These are phyloP conservation scores for Triplophysa dalaica DNA, from an alignment of 2,113 vertebrate genomes.

Conservation along the genomic window DNA sequence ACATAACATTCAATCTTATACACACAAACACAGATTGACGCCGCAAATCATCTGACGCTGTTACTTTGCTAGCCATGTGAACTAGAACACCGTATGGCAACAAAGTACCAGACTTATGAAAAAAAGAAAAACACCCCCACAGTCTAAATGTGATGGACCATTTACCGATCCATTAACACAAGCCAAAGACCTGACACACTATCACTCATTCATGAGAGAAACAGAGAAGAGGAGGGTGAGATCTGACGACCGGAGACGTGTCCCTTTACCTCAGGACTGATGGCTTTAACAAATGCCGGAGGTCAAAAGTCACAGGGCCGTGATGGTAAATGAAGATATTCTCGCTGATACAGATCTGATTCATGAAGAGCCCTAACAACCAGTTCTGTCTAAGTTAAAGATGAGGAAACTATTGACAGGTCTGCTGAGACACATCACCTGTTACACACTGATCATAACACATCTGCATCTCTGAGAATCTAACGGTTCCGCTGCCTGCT, in stretches of 20 bases:
- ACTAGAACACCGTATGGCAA: too few relatives aligned
- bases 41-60: too few relatives aligned
- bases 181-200: constrained; percentile 38
- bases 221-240: background rate
- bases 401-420: background rate
- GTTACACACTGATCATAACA: background rate
- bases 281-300: constrained; percentile 45
- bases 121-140: background rate
- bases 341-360: constrained; percentile 31
- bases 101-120: too few relatives aligned
- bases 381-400: background rate
- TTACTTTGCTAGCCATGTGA: too few relatives aligned
- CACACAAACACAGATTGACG: too few relatives aligned
- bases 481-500: background rate
- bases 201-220: constrained; percentile 38
- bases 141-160: background rate
- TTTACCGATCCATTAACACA: constrained; percentile 25
- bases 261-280: constrained; percentile 60
- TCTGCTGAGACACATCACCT: constrained; percentile 7
- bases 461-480: background rate
- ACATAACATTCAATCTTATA: too few relatives aligned
- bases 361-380: background rate
- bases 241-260: constrained; percentile 49
- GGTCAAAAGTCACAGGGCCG: constrained; percentile 66
- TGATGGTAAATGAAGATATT: constrained; percentile 58